Conservation (phyloP, 1,140 invertebrate genomes). For the Solen grandis region DNA sequence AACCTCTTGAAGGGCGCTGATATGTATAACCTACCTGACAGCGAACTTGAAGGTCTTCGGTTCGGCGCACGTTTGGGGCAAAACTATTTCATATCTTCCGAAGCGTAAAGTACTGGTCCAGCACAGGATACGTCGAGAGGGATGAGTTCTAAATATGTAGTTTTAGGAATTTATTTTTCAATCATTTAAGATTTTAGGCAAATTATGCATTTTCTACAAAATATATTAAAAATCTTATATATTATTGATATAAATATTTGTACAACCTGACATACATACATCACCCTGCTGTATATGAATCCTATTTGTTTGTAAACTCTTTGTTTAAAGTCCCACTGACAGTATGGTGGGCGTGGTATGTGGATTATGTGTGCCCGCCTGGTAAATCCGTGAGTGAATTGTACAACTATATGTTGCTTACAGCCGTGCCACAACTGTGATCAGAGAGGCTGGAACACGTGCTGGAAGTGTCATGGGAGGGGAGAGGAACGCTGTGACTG, state of each 20-base stretch:
- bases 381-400: too few species aligned
- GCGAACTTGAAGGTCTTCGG: background rate
- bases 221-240: too few species aligned
- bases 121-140: too few species aligned
- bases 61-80: background rate
- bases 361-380: background rate
- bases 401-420: too few species aligned
- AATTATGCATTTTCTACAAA: too few species aligned
- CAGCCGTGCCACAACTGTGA: slow-evolving; percentile 65
- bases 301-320: background rate
- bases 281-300: background rate
- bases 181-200: too few species aligned
- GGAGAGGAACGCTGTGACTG: slow-evolving; percentile 53
- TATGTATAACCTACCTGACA: background rate
- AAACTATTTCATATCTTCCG: too few species aligned
- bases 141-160: too few species aligned
- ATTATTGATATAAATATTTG: too few species aligned
- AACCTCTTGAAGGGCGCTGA: background rate
- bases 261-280: too few species aligned
- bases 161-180: too few species aligned
- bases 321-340: background rate
- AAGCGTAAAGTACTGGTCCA: too few species aligned
- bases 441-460: slow-evolving; percentile 57
- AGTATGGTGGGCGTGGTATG: background rate
- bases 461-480: slow-evolving; percentile 59